phyloP scores from a whole-genome alignment of 2,888 invertebrate genomes.

The Maniola hyperantus region DNA sequence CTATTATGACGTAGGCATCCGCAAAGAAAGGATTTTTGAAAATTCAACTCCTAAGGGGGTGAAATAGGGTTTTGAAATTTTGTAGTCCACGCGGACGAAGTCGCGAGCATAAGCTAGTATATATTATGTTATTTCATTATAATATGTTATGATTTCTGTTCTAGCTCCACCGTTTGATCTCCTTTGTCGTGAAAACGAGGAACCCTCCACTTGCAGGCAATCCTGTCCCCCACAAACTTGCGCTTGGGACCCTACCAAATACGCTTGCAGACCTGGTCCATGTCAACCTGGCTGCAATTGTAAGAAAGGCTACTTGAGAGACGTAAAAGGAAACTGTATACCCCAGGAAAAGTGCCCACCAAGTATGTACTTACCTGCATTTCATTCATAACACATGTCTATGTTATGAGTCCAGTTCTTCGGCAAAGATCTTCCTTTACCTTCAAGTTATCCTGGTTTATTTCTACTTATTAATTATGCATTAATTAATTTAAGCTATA shows the following conservation, averaged over 20 bases:
- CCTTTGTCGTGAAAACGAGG: constrained; percentile 5
- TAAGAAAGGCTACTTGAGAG: constrained; percentile 49
- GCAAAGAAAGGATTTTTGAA: too few species aligned
- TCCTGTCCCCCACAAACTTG: constrained; percentile 36
- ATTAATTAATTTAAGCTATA: too few species aligned
- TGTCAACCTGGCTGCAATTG: constrained; percentile 59
- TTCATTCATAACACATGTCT: background rate
- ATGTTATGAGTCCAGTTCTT: too few species aligned
- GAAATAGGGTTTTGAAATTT: too few species aligned
- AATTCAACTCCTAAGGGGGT: too few species aligned
- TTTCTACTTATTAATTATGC: too few species aligned
- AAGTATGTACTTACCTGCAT: background rate
- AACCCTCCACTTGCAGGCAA: constrained; percentile 7
- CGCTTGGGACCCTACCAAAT: constrained; percentile 42
- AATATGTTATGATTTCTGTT: background rate
- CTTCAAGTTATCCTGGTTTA: too few species aligned
- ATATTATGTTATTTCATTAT: too few species aligned
- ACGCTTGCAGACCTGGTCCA: constrained; percentile 38
- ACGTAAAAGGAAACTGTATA: constrained; percentile 47
- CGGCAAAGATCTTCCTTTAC: too few species aligned
- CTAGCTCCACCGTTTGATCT: constrained; percentile 4
- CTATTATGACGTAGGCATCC: too few species aligned
- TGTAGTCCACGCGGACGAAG: too few species aligned
- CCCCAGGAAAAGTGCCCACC: constrained; percentile 47
- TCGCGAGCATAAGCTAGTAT: too few species aligned